These are phyloP conservation scores for Desmodus rotundus DNA, from an alignment of 2,113 vertebrate species.

Conservation along the genomic window DNA sequence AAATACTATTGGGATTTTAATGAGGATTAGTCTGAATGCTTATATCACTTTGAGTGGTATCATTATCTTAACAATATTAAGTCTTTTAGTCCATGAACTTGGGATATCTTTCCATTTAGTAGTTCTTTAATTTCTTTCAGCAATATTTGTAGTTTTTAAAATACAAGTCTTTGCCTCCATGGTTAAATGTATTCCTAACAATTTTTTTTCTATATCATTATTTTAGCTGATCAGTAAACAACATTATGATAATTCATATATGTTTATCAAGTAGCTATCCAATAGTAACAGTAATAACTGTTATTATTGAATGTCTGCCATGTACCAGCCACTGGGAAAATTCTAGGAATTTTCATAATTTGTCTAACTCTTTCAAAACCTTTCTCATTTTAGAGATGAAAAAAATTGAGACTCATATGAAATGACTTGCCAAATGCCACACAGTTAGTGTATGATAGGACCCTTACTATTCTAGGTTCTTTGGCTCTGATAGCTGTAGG, in stretches of 20 bases:
- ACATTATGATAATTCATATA: background rate
- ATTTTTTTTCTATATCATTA: constrained; percentile 10
- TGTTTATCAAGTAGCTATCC: background rate
- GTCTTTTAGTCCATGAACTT: background rate
- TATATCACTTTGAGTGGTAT: background rate
- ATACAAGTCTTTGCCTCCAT: background rate
- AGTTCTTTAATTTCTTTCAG: background rate
- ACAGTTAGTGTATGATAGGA: background rate
- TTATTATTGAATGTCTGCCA: background rate
- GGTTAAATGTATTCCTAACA: background rate
- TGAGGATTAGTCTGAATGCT: background rate
- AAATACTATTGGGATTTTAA: background rate
- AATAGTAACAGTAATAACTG: background rate
- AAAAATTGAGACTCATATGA: constrained; percentile 32
- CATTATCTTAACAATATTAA: background rate
- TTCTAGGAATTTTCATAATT: background rate
- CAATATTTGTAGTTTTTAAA: background rate
- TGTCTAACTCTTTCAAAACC: background rate
- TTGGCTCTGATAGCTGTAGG: background rate
- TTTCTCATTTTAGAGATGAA: background rate
- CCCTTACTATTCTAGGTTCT: background rate
- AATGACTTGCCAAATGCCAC: background rate
- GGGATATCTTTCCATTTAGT: background rate
- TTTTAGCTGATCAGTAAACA: background rate
- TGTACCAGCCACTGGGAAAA: background rate